Evolutionary conservation across 2,888 invertebrate species (phyloP).

Genomic region (Drosophila mimetica): DNA sequence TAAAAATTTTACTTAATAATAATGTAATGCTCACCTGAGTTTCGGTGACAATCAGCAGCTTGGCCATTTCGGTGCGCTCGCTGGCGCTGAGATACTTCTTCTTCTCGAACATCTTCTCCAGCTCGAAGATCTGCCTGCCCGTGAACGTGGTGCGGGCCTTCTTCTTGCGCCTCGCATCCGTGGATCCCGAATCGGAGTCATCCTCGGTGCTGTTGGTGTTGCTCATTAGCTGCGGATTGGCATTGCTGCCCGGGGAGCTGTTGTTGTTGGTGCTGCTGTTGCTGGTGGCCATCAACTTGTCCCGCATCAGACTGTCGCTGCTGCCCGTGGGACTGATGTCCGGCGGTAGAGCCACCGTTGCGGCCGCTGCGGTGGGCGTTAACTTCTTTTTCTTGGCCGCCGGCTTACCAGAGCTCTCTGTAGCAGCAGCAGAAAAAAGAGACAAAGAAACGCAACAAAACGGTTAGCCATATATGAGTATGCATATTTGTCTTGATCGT

Average conservation of each 20-base stretch:
- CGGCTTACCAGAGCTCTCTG: conserved; percentile 70
- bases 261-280: conserved; percentile 38
- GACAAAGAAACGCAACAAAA: neutral
- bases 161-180: conserved; percentile 88
- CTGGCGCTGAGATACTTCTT: conserved; percentile 98
- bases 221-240: conserved; percentile 40
- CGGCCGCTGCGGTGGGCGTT: conserved; percentile 13
- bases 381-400: conserved; percentile 82
- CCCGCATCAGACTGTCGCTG: conserved; percentile 78
- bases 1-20: no score
- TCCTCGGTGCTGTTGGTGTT: conserved; percentile 84
- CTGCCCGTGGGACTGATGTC: conserved; percentile 80
- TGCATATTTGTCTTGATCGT: conserved; percentile 29
- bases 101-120: conserved; percentile 97
- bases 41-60: conserved; percentile 96
- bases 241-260: conserved; percentile 49
- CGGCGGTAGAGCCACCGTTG: conserved; percentile 61
- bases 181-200: conserved; percentile 85
- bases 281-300: conserved; percentile 60
- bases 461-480: conserved; percentile 7
- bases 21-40: conserved; percentile 90
- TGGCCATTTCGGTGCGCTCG: conserved; percentile 97
- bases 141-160: conserved; percentile 98
- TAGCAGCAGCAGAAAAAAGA: conserved; percentile 1
- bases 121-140: conserved; percentile 97